Base-by-base conservation (phyloP, 1,140 invertebrate genomes). In the Sitobion miscanthi region DNA sequence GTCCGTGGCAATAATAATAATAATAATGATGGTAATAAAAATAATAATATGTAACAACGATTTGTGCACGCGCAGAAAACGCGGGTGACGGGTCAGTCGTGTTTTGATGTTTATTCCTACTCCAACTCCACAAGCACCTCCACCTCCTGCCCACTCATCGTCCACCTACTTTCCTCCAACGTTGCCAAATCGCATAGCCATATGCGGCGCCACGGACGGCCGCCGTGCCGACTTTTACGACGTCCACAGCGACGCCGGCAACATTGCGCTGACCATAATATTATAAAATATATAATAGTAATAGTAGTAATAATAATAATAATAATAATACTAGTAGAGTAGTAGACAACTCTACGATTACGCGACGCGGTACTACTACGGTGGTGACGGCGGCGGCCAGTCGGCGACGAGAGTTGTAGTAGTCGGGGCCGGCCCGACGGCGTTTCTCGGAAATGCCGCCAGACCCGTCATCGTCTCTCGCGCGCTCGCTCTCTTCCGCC, bases 181-280 rank as follows among this genome's bases (percentile, higher is more conserved):
- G 91, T 93, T 93, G 91, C 91, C 91, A 54, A 54, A 54, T 93
- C 91, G 82, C n/a, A 52, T 83, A 54, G 57, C 82, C 91, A 85
- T 93, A 57, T 57, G 91, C 91, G 91, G 91, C 91, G 91, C 91
- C 91, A 93, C 17, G 11, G 91, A 83, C 82, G 82, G 82, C 91
- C 82, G 90, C 30, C 90, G 77, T 49, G 35, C 49, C 57, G 91
- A 93, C 62, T 93, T 93, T 93, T 93, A 93, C 69, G 82, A 93
- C 91, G 91, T 35, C 90, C 62, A 23, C 45, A n/a, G 69, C 69
- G 45, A 69, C 87, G 69, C 0, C 42, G 69, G 90, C 90, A 82
- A 69, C 89, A 21, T 11, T 21, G 86, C n/a, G 86, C 62, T n/a
- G 62, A 77, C 62, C 62, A 77, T n/a, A 69, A 62, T 62, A 62